Conservation (phyloP, 2,113 vertebrate species). For the Pygoscelis antarcticus region DNA sequence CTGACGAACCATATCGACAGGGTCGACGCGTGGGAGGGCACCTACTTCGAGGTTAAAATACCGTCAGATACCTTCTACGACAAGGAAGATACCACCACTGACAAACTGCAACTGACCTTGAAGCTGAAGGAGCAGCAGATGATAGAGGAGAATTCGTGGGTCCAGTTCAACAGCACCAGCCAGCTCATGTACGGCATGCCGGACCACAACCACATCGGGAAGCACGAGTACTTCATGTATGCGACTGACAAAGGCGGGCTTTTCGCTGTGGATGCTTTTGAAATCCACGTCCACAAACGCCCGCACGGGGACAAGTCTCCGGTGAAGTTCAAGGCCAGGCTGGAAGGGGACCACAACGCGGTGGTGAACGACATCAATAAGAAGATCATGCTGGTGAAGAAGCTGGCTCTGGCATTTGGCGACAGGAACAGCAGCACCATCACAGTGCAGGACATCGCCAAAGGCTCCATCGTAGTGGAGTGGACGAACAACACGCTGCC, state of each 20-base stretch:
- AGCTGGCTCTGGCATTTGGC: constrained; percentile 87
- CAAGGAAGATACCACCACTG: constrained; percentile 90
- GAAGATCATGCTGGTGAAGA: constrained; percentile 92
- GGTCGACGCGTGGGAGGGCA: constrained; percentile 92
- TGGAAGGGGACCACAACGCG: constrained; percentile 83
- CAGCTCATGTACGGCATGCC: constrained; percentile 94
- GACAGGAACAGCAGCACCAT: constrained; percentile 93
- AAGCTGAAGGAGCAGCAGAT: constrained; percentile 86
- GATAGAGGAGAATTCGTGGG: constrained; percentile 88
- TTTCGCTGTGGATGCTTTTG: constrained; percentile 89
- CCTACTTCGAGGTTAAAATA: constrained; percentile 96
- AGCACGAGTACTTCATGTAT: constrained; percentile 92
- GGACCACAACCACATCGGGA: constrained; percentile 82
- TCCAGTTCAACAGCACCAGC: constrained; percentile 94
- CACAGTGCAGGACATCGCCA: constrained; percentile 85
- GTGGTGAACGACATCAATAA: constrained; percentile 85
- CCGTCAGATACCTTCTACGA: constrained; percentile 92
- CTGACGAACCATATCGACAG: constrained; percentile 91
- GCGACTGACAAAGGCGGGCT: constrained; percentile 91
- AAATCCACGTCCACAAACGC: constrained; percentile 88
- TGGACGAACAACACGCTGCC: constrained; percentile 94
- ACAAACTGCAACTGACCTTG: constrained; percentile 89
- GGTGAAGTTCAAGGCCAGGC: constrained; percentile 86
- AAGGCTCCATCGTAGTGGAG: constrained; percentile 90
- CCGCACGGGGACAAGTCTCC: constrained; percentile 83